Evolutionary conservation across 37 sponge, comb jelly and placozoan species (phyloP).

Genomic region (Ephydatia muelleri): DNA sequence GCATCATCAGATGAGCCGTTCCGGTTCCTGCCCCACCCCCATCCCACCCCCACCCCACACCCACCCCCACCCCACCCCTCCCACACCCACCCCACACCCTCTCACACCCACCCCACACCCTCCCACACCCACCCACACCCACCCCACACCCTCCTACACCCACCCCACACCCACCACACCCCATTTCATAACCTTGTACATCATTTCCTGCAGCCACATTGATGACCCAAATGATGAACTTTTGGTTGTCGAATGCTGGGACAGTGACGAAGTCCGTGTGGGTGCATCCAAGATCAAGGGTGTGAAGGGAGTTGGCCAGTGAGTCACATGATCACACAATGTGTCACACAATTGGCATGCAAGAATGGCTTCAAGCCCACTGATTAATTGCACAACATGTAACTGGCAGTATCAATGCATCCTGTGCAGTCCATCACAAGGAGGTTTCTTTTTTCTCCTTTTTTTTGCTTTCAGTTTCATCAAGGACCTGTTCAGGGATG

Average conservation of each 20-base stretch:
- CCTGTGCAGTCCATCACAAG: no score
- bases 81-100: no score
- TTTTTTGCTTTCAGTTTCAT: background rate
- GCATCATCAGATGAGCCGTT: no score
- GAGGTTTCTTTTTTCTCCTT: background rate
- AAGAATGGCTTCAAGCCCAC: no score
- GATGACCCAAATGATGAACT: constrained; percentile 36
- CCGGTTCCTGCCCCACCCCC: no score
- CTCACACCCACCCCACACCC: no score
- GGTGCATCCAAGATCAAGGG: constrained; percentile 27
- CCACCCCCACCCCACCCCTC: no score
- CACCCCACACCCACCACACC: no score
- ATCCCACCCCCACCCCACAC: no score
- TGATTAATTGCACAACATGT: background rate
- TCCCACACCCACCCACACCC: no score
- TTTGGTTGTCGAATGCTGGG: constrained; percentile 51
- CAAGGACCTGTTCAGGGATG: constrained; percentile 38
- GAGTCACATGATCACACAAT: background rate
- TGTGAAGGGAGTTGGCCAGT: constrained; percentile 44
- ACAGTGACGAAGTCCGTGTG: constrained; percentile 33
- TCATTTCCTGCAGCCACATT: constrained; percentile 31
- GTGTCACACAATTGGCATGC: background rate
- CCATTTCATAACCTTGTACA: background rate
- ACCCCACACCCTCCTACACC: no score
- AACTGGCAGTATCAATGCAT: background rate